Base-by-base conservation (phyloP, 2,888 invertebrate species). In the Gari tellinella region DNA sequence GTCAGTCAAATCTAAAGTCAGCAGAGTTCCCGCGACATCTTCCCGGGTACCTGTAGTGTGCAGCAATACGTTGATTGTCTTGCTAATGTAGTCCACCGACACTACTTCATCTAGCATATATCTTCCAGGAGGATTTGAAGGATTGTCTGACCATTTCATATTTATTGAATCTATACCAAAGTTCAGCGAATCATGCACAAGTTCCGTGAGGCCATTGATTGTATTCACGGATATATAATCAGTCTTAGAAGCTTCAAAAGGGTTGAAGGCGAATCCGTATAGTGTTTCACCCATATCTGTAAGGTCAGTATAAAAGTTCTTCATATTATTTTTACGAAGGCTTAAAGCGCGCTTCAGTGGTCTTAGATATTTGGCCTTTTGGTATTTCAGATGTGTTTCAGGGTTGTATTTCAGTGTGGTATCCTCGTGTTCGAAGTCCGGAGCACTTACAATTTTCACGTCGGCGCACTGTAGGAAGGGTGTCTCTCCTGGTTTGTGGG, bases 401-500 rank as follows among this genome's bases (percentile, higher is more conserved):
- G 55, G 67, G n/a, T 23, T 10, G 25, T 49, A 78, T 57, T 43
- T 58, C 4, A 70, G 51, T 7, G n/a, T 52, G 8, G 25, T 41
- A 37, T 57, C 41, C 14, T 17, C 15, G 7, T 49, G 12, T 14
- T 45, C 45, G 8, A 23, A 15, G 15, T 51, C 46, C 5, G 62
- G 25, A 1, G 37, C 38, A 15, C 23, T 21, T 8, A 57, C 55
- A 8, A 81, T 77, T 23, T 51, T 69, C 26, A 86, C 66, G 51
- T 86, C 86, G 0, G 84, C 56, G 53, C 86, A 86, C 51, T 86
- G 86, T 37, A 84, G 79, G 43, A 86, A 86, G 2, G 78, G 73
- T 2, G 63, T 69, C 63, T 85, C 86, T 17, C 86, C 86, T 2
- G 85, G 82, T 63, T 86, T 86, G 60, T 86, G 84, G 5, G 84